phyloP scores from a whole-genome alignment of 2,888 invertebrate genomes.

The Tetranychus truncatus region DNA sequence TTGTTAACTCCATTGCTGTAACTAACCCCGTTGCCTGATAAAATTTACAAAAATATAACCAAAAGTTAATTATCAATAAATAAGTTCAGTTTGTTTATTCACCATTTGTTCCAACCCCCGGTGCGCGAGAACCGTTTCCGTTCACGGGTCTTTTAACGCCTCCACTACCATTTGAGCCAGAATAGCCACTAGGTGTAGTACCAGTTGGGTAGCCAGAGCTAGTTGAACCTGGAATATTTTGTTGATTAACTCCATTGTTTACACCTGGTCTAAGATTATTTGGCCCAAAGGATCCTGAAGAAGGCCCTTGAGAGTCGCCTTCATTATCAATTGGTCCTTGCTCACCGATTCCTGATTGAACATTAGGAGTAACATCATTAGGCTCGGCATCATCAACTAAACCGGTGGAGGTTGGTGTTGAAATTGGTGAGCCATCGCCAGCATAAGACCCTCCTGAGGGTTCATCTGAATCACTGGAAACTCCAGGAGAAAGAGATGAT shows the following conservation, averaged over 20 bases:
- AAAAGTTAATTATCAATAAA: background rate
- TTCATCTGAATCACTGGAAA: slow-evolving; percentile 45
- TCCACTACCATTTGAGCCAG: background rate
- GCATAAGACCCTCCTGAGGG: slow-evolving; percentile 39
- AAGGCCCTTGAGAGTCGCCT: background rate
- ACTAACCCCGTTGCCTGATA: background rate
- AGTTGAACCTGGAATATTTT: background rate
- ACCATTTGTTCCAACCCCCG: background rate
- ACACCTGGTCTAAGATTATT: background rate
- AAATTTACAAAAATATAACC: background rate
- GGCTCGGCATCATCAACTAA: background rate
- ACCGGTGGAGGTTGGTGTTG: background rate
- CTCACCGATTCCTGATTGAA: background rate
- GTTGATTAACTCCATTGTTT: background rate
- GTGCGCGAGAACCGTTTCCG: background rate
- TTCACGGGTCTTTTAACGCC: background rate
- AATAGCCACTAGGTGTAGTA: background rate
- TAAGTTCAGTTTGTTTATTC: background rate
- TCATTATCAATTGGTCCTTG: background rate
- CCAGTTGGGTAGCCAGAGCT: background rate
- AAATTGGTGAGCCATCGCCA: background rate
- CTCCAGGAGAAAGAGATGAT: slow-evolving; percentile 30
- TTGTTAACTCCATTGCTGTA: background rate
- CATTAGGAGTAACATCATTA: background rate
- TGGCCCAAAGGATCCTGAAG: background rate